Percentiles rank a stretch among this genome's conserved stretches.
phyloP scores from a whole-genome alignment of 1,140 invertebrate genomes.

The Drosophila prosaltans region DNA sequence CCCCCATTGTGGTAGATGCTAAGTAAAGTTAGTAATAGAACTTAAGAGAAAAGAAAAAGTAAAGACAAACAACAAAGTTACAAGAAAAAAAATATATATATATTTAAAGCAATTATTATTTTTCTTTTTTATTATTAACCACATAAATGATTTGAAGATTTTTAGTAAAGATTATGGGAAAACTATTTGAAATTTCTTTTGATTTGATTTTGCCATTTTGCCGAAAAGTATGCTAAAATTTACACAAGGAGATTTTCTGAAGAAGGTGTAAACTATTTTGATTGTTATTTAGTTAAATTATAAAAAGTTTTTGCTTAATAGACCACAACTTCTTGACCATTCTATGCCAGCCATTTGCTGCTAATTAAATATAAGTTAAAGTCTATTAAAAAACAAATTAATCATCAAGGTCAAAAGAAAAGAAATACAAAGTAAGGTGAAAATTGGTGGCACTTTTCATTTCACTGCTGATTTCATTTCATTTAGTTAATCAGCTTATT shows the following conservation, averaged over 20 bases:
- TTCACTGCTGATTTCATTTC: slow-evolving; percentile 72
- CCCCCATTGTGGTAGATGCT: neutral
- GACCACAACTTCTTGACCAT: neutral
- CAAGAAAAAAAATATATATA: too few species aligned
- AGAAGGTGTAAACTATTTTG: too few species aligned
- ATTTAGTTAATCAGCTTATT: slow-evolving; percentile 77
- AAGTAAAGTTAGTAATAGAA: slow-evolving; percentile 40
- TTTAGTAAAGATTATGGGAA: too few species aligned
- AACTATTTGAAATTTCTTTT: too few species aligned
- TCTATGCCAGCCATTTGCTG: neutral
- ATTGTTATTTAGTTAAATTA: too few species aligned
- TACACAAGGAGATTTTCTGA: neutral
- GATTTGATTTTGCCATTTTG: neutral
- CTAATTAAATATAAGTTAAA: slow-evolving; percentile 74
- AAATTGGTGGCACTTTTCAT: slow-evolving; percentile 40
- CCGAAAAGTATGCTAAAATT: neutral
- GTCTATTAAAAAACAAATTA: slow-evolving; percentile 73
- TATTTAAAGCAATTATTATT: too few species aligned
- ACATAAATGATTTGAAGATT: slow-evolving; percentile 18
- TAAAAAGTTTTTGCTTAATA: too few species aligned
- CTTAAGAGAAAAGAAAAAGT: neutral
- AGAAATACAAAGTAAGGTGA: neutral
- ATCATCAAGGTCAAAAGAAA: slow-evolving; percentile 53
- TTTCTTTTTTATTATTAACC: slow-evolving; percentile 37
- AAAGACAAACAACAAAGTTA: slow-evolving; percentile 7